phyloP scores from a whole-genome alignment of 37 sponge, comb jelly and placozoan genomes.

The Cliona cf. orientalis region DNA sequence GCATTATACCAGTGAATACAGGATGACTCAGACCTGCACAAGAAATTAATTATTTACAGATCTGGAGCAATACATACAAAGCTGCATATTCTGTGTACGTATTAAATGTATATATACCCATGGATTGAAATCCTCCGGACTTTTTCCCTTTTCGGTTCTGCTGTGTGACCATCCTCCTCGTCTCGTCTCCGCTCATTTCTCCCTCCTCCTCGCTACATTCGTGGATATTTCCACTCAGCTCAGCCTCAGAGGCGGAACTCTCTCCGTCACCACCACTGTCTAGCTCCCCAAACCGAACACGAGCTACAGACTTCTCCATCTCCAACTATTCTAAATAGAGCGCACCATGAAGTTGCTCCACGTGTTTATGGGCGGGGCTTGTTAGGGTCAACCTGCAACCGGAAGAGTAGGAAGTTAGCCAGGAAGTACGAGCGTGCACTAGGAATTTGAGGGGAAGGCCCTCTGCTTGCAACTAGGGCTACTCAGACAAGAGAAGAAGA shows the following conservation, averaged over 20 bases:
- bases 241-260: not conserved
- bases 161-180: slow-evolving; percentile 36
- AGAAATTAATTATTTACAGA: not conserved
- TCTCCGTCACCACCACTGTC: not conserved
- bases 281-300: not conserved
- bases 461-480: too few species aligned
- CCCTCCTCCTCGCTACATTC: too few species aligned
- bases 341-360: too few species aligned
- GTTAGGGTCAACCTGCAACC: too few species aligned
- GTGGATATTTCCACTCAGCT: too few species aligned
- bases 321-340: not conserved
- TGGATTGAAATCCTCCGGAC: slow-evolving; percentile 86
- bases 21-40: slow-evolving; percentile 64
- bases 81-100: not conserved
- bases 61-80: not conserved
- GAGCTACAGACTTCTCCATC: not conserved
- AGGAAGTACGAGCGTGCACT: too few species aligned
- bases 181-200: not conserved
- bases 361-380: too few species aligned
- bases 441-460: too few species aligned
- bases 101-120: slow-evolving; percentile 57
- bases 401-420: too few species aligned
- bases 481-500: too few species aligned
- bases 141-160: slow-evolving; percentile 82
- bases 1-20: slow-evolving; percentile 85